Evolutionary conservation across 92 coral and sea anemone genomes (phyloP).

Genomic region (Epizoanthus rinbou): DNA sequence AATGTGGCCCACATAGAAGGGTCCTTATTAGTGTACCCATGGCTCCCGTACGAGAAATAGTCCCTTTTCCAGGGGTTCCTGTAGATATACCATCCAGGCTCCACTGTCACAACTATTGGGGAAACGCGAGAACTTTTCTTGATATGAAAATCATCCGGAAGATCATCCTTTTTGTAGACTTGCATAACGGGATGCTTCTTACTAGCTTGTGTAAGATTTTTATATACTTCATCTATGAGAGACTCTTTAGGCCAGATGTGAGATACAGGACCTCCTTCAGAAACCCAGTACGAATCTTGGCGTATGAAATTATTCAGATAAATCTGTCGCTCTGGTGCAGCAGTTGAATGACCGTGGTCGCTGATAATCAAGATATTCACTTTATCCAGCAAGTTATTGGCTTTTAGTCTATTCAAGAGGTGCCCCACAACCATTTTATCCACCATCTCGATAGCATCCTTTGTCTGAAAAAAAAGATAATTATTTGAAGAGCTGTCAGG

Average conservation of each 20-base stretch:
- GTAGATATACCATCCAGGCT: slow-evolving; percentile 78
- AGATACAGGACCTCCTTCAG: slow-evolving; percentile 10
- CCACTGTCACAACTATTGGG: slow-evolving; percentile 62
- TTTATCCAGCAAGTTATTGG: slow-evolving; percentile 48
- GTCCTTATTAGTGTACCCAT: slow-evolving; percentile 71
- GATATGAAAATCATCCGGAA: slow-evolving; percentile 68
- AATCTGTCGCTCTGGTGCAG: slow-evolving; percentile 57
- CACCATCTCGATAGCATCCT: slow-evolving; percentile 44
- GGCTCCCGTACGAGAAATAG: slow-evolving; percentile 48
- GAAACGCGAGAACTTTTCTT: slow-evolving; percentile 68
- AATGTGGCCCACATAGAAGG: slow-evolving; percentile 77
- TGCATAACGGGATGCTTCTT: slow-evolving; percentile 62
- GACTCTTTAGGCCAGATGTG: slow-evolving; percentile 23
- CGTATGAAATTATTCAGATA: slow-evolving; percentile 64
- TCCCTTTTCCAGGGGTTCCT: slow-evolving; percentile 26
- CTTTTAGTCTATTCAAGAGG: slow-evolving; percentile 56
- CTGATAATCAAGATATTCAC: slow-evolving; percentile 72
- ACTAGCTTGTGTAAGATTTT: slow-evolving; percentile 47
- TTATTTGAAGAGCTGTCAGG: background rate
- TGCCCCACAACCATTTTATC: slow-evolving; percentile 67
- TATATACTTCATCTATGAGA: slow-evolving; percentile 62
- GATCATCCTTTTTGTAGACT: slow-evolving; percentile 67
- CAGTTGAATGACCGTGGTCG: slow-evolving; percentile 83
- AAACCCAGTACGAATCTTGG: slow-evolving; percentile 44
- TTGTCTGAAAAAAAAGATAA: slow-evolving; percentile 6